Conservation (phyloP, 2,113 vertebrate species). For the Muscicapa adusta region DNA sequence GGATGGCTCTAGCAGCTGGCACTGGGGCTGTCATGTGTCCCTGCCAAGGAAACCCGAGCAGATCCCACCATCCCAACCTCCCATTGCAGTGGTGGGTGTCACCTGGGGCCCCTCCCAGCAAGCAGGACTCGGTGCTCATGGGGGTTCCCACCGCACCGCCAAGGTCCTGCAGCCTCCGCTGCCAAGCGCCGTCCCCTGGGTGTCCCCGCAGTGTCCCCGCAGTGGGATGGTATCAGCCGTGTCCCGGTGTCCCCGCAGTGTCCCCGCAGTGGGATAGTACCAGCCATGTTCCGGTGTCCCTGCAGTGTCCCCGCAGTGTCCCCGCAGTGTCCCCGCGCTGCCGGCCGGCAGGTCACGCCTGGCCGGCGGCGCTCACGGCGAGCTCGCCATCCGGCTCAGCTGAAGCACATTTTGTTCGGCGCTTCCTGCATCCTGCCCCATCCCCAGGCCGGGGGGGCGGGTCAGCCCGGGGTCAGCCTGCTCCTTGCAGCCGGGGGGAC, state of each 20-base stretch:
- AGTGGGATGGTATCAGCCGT: too few species aligned
- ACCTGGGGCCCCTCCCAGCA: neutral
- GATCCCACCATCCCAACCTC: neutral
- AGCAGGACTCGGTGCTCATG: accelerated
- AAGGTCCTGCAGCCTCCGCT: accelerated
- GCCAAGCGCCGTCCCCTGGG: accelerated
- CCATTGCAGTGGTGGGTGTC: accelerated
- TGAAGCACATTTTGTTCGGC: slow-evolving; percentile 6
- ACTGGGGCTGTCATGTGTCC: neutral
- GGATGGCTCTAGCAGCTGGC: neutral
- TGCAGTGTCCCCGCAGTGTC: too few species aligned
- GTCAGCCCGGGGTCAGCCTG: neutral
- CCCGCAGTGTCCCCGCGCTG: neutral
- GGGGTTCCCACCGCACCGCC: neutral
- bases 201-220: too few species aligned
- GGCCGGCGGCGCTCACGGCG: neutral
- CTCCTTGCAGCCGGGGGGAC: neutral
- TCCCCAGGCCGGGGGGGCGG: neutral
- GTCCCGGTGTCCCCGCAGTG: too few species aligned
- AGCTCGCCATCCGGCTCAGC: slow-evolving; percentile 9
- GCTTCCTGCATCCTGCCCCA: slow-evolving; percentile 55
- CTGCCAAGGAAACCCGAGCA: neutral
- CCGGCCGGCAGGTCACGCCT: neutral
- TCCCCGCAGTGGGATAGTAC: too few species aligned
- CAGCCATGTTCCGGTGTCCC: too few species aligned